phyloP scores from a whole-genome alignment of 2,113 vertebrate species.

The Cricetomys ansorgei region DNA sequence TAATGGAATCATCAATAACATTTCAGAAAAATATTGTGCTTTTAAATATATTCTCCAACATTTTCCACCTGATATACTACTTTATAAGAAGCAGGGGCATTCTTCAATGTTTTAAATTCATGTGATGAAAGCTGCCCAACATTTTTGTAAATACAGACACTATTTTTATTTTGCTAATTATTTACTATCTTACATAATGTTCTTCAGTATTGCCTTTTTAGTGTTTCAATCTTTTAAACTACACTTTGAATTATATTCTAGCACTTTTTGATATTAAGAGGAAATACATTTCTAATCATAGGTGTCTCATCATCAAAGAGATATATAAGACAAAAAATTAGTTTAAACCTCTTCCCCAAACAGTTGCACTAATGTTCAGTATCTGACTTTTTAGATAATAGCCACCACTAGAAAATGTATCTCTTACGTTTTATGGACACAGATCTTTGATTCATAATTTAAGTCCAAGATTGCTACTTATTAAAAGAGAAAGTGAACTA shows the following conservation, averaged over 20 bases:
- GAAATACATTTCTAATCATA: background rate
- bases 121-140: background rate
- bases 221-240: background rate
- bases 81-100: background rate
- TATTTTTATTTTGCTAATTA: background rate
- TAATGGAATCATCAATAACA: background rate
- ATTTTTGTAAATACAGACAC: background rate
- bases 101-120: background rate
- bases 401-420: background rate
- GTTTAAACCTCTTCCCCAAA: background rate
- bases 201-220: background rate
- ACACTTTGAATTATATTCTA: background rate
- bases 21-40: background rate
- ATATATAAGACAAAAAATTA: background rate
- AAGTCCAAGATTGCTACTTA: slow-evolving; percentile 5
- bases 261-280: background rate
- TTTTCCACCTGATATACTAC: background rate
- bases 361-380: background rate
- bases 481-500: slow-evolving; percentile 34
- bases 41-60: background rate
- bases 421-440: slow-evolving; percentile 5
- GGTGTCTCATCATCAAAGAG: background rate
- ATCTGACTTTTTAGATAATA: background rate
- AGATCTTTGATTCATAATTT: background rate
- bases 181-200: background rate